Conservation (phyloP, 2,888 invertebrate species). For the Leucophenga maculata region DNA sequence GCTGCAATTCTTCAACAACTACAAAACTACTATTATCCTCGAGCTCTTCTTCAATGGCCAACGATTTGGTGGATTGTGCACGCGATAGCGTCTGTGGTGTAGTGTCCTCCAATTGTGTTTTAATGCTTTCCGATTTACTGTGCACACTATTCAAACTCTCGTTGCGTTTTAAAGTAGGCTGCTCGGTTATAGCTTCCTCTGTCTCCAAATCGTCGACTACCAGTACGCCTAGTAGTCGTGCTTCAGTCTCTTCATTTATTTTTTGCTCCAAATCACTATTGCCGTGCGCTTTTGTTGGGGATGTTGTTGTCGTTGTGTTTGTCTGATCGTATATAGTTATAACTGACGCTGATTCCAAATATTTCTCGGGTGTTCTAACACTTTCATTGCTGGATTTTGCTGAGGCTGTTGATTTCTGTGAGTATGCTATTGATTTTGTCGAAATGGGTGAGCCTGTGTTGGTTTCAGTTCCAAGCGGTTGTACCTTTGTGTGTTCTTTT, state of each 20-base stretch:
- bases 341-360: slow-evolving; percentile 7
- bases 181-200: slow-evolving; percentile 12
- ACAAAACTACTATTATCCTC: slow-evolving; percentile 63
- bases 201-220: slow-evolving; percentile 51
- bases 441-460: slow-evolving; percentile 55
- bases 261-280: slow-evolving; percentile 38
- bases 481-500: slow-evolving; percentile 23
- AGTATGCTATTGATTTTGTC: slow-evolving; percentile 58
- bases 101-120: slow-evolving; percentile 57
- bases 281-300: slow-evolving; percentile 41
- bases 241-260: slow-evolving; percentile 27
- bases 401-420: slow-evolving; percentile 66
- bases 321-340: not conserved
- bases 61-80: slow-evolving; percentile 72
- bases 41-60: slow-evolving; percentile 71
- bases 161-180: slow-evolving; percentile 44
- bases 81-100: slow-evolving; percentile 60
- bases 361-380: slow-evolving; percentile 19
- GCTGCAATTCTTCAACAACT: slow-evolving; percentile 48
- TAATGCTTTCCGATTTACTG: slow-evolving; percentile 64
- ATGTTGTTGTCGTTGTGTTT: slow-evolving; percentile 42
- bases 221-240: slow-evolving; percentile 44
- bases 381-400: slow-evolving; percentile 53
- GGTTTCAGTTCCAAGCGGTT: slow-evolving; percentile 30
- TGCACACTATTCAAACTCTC: slow-evolving; percentile 59